Base-by-base conservation (phyloP, 2,888 invertebrate genomes). In the Phengaris alcon region DNA sequence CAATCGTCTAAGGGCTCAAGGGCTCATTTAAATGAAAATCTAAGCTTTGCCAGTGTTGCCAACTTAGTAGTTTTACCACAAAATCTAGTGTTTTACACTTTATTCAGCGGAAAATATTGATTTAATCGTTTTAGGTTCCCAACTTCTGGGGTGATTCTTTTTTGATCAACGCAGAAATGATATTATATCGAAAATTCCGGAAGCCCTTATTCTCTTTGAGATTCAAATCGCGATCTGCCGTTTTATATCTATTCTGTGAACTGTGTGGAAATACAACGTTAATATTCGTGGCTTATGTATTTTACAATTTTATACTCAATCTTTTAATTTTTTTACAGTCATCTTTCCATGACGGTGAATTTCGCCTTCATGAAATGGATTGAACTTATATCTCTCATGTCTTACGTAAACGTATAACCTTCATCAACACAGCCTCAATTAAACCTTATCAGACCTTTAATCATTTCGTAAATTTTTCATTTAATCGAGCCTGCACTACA, bases 1-100 rank as follows among this genome's bases (percentile, higher is more conserved):
- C 87, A 85, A 90, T 89, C 89, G 90, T 90, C 90, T 89, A 86
- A 89, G 89, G 90, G 89, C 86, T 90, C 87, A 86, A 89, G 89
- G 90, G 89, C 86, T 90, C 87, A 91, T 92, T 91, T 90, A 91
- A 90, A 91, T 91, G 90, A 93, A 91, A 92, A 92, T 92, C 91
- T 88, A 85, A 85, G 90, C 86, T 88, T 87, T 86, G 87, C 87
- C 87, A 89, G 89, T 88, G 88, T 85, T 84, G 84, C 82, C 83
- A 84, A 82, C 79, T 81, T 80, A 81, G 81, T 79, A 79, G 78
- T 83, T 80, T 83, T 83, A 84, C 82, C 2, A 22, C 6, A 57
- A 57, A 48, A 57, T 6, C 15, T 57, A 9, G 35, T 35, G 4
- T 35, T 35, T 3, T 35, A 35, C 35, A 35, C 35, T 35, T 35